Evolutionary conservation across 2,888 invertebrate species (phyloP).

Genomic region (Agrotis ipsilon): DNA sequence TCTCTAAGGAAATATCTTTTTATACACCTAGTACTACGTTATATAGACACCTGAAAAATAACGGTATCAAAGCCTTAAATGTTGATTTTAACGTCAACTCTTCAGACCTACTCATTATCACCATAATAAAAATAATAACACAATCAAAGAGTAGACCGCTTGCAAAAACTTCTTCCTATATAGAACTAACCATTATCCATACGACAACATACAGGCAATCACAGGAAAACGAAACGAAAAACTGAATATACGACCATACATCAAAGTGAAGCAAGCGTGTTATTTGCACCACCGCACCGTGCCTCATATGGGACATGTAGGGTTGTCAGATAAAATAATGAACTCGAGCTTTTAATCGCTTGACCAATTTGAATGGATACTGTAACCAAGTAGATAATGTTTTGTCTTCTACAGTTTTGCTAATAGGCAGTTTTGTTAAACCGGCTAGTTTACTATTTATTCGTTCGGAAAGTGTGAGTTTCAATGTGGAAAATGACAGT

Average conservation of each 20-base stretch:
- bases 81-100: not conserved
- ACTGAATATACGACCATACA: conserved; percentile 62
- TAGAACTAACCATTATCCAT: conserved; percentile 24
- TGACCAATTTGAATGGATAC: too few relatives aligned
- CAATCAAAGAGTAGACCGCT: conserved; percentile 40
- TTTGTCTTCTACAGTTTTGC: too few relatives aligned
- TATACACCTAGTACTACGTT: too few relatives aligned
- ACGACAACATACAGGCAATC: conserved; percentile 52
- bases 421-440: too few relatives aligned
- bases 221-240: conserved; percentile 64
- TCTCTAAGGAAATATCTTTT: not conserved
- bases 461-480: too few relatives aligned
- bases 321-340: conserved; percentile 26
- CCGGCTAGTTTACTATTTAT: too few relatives aligned
- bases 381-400: too few relatives aligned
- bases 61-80: not conserved
- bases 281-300: conserved; percentile 64
- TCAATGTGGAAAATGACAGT: too few relatives aligned
- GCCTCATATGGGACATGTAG: conserved; percentile 48
- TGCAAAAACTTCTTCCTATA: conserved; percentile 48
- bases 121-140: conserved; percentile 27
- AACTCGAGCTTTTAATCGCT: not conserved
- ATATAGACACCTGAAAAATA: too few relatives aligned
- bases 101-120: conserved; percentile 1
- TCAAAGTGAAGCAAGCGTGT: conserved; percentile 66